A percentile compares a stretch with the other conserved stretches of the same genome.
Evolutionary conservation across 2,888 invertebrate species (phyloP).

Genomic region (Aphrophora alni): DNA sequence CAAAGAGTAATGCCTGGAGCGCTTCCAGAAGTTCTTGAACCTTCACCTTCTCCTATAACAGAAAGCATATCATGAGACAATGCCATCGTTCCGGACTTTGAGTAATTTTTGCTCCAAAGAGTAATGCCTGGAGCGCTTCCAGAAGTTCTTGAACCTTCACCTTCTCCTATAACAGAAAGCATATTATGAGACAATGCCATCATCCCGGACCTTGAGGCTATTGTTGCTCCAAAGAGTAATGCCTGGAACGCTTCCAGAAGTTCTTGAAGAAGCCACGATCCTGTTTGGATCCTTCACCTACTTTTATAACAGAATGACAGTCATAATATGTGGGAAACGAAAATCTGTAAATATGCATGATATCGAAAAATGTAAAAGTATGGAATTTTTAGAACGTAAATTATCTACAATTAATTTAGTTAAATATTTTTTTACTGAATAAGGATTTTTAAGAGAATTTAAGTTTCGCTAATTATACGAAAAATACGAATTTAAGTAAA

Average conservation of each 20-base stretch:
- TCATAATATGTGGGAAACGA: too few relatives aligned
- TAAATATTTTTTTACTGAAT: too few relatives aligned
- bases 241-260: slow-evolving; percentile 87
- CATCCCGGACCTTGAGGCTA: slow-evolving; percentile 58
- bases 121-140: slow-evolving; percentile 87
- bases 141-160: slow-evolving; percentile 76
- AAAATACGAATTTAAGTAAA: too few relatives aligned
- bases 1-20: slow-evolving; percentile 84
- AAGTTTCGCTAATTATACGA: too few relatives aligned
- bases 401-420: too few relatives aligned
- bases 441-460: too few relatives aligned
- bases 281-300: slow-evolving; percentile 64
- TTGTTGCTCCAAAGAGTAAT: slow-evolving; percentile 87
- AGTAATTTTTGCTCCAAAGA: slow-evolving; percentile 87
- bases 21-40: slow-evolving; percentile 88
- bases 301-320: slow-evolving; percentile 51
- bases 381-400: too few relatives aligned
- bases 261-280: slow-evolving; percentile 89
- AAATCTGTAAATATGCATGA: too few relatives aligned
- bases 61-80: too few relatives aligned
- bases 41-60: slow-evolving; percentile 54
- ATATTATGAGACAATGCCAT: slow-evolving; percentile 42
- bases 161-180: slow-evolving; percentile 53
- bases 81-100: too few relatives aligned
- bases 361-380: too few relatives aligned